Conservation (phyloP, 2,113 vertebrate genomes). For the Pontoporia blainvillei region DNA sequence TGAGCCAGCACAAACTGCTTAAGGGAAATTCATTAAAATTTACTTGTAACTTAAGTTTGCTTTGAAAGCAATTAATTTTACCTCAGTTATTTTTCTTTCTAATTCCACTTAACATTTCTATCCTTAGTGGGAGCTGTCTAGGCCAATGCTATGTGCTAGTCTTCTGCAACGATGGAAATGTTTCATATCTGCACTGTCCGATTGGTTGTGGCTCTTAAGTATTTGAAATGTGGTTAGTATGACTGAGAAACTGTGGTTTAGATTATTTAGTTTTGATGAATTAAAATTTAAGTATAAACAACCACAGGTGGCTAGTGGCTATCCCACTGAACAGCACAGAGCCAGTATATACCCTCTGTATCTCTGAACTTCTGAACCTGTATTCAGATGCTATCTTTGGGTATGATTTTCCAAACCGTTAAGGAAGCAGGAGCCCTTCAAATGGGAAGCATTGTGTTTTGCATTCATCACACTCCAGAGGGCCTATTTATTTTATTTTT, state of each 20-base stretch:
- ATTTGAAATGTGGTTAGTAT: background rate
- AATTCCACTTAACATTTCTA: background rate
- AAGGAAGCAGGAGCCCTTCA: background rate
- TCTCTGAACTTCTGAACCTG: background rate
- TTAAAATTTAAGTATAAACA: background rate
- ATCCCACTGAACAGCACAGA: background rate
- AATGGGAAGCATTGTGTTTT: background rate
- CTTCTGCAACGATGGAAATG: background rate
- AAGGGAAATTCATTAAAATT: slow-evolving; percentile 46
- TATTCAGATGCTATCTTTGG: background rate
- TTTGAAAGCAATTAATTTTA: slow-evolving; percentile 37
- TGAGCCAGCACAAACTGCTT: background rate
- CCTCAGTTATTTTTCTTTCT: background rate
- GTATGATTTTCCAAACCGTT: background rate
- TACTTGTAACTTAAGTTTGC: background rate
- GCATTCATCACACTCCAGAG: background rate
- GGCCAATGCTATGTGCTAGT: background rate
- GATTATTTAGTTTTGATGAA: background rate
- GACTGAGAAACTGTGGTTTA: background rate
- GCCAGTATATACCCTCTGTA: background rate
- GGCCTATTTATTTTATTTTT: background rate
- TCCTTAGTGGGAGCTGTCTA: background rate
- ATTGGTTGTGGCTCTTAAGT: background rate
- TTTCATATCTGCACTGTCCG: background rate
- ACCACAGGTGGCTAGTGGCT: background rate